A percentile compares a stretch with the other conserved stretches of the same genome.
These are phyloP conservation scores for Aphrophora alni DNA, from an alignment of 2,888 invertebrate species.

Conservation along the genomic window DNA sequence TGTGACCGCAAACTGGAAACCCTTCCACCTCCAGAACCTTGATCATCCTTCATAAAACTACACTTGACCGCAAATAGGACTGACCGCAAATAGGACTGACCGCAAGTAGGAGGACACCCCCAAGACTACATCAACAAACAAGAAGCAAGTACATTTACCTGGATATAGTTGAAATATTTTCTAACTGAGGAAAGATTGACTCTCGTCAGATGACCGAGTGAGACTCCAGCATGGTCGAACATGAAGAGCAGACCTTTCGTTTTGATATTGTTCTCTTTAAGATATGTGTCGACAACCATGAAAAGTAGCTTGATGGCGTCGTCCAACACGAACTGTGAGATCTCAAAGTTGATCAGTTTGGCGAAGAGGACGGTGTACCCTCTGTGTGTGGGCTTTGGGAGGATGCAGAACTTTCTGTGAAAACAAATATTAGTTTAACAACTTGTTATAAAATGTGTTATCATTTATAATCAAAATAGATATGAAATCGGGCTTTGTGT, in stretches of 20 bases:
- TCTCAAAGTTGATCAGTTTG: constrained; percentile 42
- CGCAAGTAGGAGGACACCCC: no score
- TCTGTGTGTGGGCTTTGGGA: constrained; percentile 42
- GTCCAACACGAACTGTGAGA: constrained; percentile 45
- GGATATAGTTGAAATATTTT: constrained; percentile 50
- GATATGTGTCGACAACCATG: constrained; percentile 47
- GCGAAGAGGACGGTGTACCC: constrained; percentile 45
- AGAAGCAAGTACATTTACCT: no score
- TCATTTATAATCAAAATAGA: background rate
- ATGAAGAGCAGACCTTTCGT: constrained; percentile 47
- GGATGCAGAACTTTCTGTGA: constrained; percentile 41
- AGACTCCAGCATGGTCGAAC: constrained; percentile 46
- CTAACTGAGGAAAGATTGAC: constrained; percentile 45
- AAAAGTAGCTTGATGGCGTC: constrained; percentile 47
- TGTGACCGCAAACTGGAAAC: no score
- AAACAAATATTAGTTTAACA: background rate
- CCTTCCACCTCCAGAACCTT: no score
- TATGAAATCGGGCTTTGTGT: background rate
- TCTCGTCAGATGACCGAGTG: constrained; percentile 46
- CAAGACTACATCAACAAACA: no score
- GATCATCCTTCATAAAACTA: no score
- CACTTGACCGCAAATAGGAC: no score
- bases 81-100: no score
- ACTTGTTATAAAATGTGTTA: no score
- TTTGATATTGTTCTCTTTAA: constrained; percentile 42